Evolutionary conservation across 1,140 invertebrate species (phyloP), one percentile per base, ranked within the genome.

Genomic region (Apis cerana): DNA sequence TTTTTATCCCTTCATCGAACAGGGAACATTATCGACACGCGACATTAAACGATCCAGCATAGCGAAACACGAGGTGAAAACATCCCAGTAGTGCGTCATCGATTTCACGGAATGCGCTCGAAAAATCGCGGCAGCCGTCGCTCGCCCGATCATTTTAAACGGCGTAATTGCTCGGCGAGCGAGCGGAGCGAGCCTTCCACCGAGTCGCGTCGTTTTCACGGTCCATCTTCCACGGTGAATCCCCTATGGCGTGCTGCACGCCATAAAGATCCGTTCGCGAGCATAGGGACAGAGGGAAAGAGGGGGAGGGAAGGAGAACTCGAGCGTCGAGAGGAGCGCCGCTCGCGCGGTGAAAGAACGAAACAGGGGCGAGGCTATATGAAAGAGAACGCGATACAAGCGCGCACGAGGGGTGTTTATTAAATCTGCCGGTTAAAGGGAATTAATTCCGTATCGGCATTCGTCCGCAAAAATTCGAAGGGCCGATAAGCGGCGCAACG

Each of bases 381-480:
- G 70, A 88, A 87, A 83, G 83, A 83, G 83, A 69, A 61, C 68
- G 76, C 81, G 85, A 83, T 84, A 70, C 68, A 43, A 23, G 52
- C 23, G 59, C 54, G 70, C 85, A 61, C 67, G 62, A 43, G 67
- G 76, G 74, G 69, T 88, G 86, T 88, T 85, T 88, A 88, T 88
- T 88, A 88, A 88, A 88, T 88, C 87, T 88, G n/a, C 70, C 68
- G 50, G 77, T 85, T 88, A 88, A 88, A 85, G 79, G 86, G 86
- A 85, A 88, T 88, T 88, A 85, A 88, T 88, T 88, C 65, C 75
- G 80, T 78, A 80, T 83, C 69, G 56, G 75, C 70, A 87, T 87
- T 81, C 70, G 79, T 82, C 68, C 76, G 67, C 65, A 59, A 76
- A 86, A 62, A 75, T 64, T 82, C 50, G 52, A 77, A 76, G 64